Evolutionary conservation across 2,888 invertebrate genomes (phyloP).

Genomic region (Xanthorhoe spadicearia): DNA sequence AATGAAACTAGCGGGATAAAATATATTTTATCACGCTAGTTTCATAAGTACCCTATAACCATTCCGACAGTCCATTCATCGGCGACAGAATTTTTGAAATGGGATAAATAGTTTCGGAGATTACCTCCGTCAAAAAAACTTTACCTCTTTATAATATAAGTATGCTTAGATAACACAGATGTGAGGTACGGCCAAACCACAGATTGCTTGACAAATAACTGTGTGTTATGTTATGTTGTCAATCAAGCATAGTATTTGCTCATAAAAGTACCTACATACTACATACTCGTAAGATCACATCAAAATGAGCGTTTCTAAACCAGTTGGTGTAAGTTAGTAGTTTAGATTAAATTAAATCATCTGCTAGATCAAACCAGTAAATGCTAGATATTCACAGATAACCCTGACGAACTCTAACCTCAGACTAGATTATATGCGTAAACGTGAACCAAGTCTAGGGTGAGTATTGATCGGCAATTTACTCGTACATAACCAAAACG

Average conservation of each 20-base stretch:
- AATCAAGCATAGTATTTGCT: conserved; percentile 1
- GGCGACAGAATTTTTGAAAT: no score
- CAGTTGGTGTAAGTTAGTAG: neutral
- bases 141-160: no score
- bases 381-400: neutral
- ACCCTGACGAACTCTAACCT: neutral
- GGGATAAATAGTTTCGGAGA: no score
- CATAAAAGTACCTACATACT: neutral
- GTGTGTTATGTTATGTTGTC: neutral
- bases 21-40: no score
- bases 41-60: no score
- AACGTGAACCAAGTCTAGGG: neutral
- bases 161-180: no score
- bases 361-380: neutral
- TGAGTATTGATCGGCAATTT: conserved; percentile 6
- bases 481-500: no score
- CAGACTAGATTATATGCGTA: neutral
- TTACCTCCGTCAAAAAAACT: no score
- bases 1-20: no score
- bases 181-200: neutral
- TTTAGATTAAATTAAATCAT: neutral
- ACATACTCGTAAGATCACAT: neutral
- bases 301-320: neutral
- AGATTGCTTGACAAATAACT: conserved; percentile 7
- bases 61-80: no score